Percentiles rank a stretch among this genome's conserved stretches.
Conservation (phyloP, 92 coral and sea anemone species). For the Desmophyllum pertusum region DNA sequence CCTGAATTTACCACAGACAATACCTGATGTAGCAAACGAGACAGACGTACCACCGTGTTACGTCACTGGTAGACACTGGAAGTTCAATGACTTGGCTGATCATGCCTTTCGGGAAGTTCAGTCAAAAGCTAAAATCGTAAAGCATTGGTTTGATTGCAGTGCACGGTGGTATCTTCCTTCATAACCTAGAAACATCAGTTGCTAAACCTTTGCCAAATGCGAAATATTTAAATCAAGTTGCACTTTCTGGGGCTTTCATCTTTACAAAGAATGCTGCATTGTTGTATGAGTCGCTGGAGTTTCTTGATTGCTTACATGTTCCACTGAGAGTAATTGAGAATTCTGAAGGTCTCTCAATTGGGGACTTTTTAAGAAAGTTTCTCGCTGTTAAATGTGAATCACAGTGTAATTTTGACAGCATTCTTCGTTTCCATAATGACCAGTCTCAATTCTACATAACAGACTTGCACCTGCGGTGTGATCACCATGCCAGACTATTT, state of each 20-base stretch:
- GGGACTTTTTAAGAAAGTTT: not conserved
- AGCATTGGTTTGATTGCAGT: not conserved
- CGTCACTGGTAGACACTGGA: not conserved
- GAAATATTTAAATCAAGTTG: not conserved
- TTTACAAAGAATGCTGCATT: too few species aligned
- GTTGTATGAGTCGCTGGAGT: not conserved
- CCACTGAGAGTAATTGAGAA: not conserved
- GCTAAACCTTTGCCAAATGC: too few species aligned
- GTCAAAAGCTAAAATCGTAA: not conserved
- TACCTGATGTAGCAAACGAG: constrained; percentile 5
- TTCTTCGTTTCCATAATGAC: not conserved
- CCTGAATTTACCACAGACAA: constrained; percentile 3
- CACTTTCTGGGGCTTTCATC: too few species aligned
- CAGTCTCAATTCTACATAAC: not conserved
- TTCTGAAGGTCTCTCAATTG: too few species aligned
- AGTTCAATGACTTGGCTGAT: not conserved
- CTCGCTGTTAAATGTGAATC: not conserved
- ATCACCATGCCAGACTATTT: not conserved
- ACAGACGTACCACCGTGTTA: not conserved
- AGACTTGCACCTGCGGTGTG: not conserved
- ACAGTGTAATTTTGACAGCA: not conserved
- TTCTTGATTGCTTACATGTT: not conserved
- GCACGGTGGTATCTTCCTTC: not conserved
- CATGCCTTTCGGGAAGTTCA: not conserved
- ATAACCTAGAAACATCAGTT: not conserved